Base-by-base conservation (phyloP, 2,888 invertebrate genomes). In the Chymomyza procnemis region DNA sequence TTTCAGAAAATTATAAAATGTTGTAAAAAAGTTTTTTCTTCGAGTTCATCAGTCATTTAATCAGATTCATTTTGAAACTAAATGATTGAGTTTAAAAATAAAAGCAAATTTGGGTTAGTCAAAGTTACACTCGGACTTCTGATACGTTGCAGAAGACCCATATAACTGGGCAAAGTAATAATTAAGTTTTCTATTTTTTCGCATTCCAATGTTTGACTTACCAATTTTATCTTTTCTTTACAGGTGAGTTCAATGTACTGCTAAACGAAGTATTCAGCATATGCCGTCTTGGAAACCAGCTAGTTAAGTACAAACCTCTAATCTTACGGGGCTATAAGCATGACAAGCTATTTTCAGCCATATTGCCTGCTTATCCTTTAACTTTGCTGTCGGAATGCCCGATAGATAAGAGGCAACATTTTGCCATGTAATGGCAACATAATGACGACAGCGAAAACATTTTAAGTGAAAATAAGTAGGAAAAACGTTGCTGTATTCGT, bases 201-300 rank as follows among this genome's bases (percentile, higher is more conserved):
- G 52, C 63, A 48, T n/a, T n/a, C 64, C 66, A 52, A 65, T 63
- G 59, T 21, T 55, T 16, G 50, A 46, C 21, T 48, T 74, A 34
- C 55, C 9, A 54, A 54, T 63, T 47, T 65, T 60, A 26, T 71
- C 61, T 62, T 67, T 66, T 71, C 52, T 52, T 75, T 75, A 60
- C 71, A 75, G 75, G 75, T 75, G 71, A 75, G 75, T 75, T 56
- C 67, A 64, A 62, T 63, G 52, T 58, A 9, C 12, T 41, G 34
- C 12, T 41, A 41, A 41, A 41, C 9, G 12, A 41, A 41, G 34
- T 41, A 12, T 41, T 41, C 9, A 41, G 34, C 34, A 12, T 41
- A 41, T 41, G 12, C 12, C 1, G 1, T 41, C 6, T 5, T 41
- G 34, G 34, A 41, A 41, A 12, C 34, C 34, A 41, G 9, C 34